Base-by-base conservation (phyloP, 2,888 invertebrate genomes). In the Acleris emargana region DNA sequence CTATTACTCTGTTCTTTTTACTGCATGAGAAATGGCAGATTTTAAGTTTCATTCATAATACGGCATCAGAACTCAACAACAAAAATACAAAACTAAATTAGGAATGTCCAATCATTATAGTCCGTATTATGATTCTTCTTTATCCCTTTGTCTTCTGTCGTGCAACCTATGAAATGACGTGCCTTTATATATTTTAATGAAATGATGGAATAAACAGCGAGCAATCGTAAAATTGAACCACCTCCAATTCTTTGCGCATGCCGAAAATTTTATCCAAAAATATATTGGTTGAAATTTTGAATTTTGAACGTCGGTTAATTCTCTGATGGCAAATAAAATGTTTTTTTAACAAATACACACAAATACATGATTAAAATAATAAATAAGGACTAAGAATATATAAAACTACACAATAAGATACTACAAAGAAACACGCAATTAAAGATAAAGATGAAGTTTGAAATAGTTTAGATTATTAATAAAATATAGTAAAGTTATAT, bases 191-290 rank as follows among this genome's bases (percentile, higher is more conserved):
- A 9, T 38, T 38, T 38, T 38, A 38, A 13, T 38, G 13, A 38
- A 13, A 38, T 38, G 38, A 38, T 38, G 4, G 0, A 11, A 38
- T 13, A 38, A 25, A 9, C 49, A 64, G 32, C 45, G 17, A 58
- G 59, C 51, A 38, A 50, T 16, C n/a, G 11, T 43, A 50, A 54
- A 45, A 28, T 61, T 73, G 80, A 84, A 79, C 88, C 91, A 88
- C 90, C 89, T 89, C 88, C 87, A 87, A 79, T 84, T 85, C 81
- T 85, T 86, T 84, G 83, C 85, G 87, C 90, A 89, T 90, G 89
- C 90, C 91, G 84, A 85, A 82, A 80, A 72, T 71, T 69, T 81
- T 82, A 82, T 87, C 88, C 86, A 89, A 89, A 84, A 64, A 69
- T 68, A 69, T 68, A 68, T 79, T 71, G 68, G 74, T 71, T 72